Evolutionary conservation across 2,797 vertebrate genomes (phyloP).

Genomic region (Syngnathus rostellatus): DNA sequence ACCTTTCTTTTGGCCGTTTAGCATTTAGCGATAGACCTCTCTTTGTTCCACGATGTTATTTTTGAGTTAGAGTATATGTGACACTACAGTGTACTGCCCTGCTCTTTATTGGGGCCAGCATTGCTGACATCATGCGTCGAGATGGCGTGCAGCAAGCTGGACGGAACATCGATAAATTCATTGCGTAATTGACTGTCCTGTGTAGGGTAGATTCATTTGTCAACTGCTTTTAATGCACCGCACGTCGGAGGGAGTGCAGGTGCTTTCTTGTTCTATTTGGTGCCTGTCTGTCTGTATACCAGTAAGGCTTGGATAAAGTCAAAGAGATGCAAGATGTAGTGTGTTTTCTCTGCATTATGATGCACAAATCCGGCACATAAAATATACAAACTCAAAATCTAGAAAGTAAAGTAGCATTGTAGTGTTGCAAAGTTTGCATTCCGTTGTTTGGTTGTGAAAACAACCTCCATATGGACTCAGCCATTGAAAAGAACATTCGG

Average conservation of each 20-base stretch:
- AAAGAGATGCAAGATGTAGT: conserved; percentile 5
- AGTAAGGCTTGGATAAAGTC: neutral
- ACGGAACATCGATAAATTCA: conserved; percentile 55
- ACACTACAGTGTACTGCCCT: conserved; percentile 11
- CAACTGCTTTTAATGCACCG: conserved; percentile 33
- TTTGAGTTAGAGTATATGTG: conserved; percentile 14
- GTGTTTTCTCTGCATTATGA: conserved; percentile 32
- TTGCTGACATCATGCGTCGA: conserved; percentile 40
- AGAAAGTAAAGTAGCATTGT: neutral
- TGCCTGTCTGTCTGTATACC: neutral
- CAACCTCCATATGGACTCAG: neutral
- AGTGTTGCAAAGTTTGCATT: neutral
- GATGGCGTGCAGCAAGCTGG: conserved; percentile 22
- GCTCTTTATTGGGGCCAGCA: conserved; percentile 13
- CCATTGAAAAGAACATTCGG: neutral
- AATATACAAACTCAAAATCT: neutral
- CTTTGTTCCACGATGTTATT: conserved; percentile 22
- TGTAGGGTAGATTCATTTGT: conserved; percentile 29
- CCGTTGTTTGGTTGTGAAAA: neutral
- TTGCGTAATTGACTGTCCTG: conserved; percentile 48
- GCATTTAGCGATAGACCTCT: conserved; percentile 7
- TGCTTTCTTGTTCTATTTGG: conserved; percentile 7
- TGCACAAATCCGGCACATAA: conserved; percentile 11
- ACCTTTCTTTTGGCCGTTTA: conserved; percentile 9
- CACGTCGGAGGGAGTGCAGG: conserved; percentile 1